These are phyloP conservation scores for Tachuris rubrigastra DNA, from an alignment of 2,113 vertebrate genomes.

Conservation along the genomic window DNA sequence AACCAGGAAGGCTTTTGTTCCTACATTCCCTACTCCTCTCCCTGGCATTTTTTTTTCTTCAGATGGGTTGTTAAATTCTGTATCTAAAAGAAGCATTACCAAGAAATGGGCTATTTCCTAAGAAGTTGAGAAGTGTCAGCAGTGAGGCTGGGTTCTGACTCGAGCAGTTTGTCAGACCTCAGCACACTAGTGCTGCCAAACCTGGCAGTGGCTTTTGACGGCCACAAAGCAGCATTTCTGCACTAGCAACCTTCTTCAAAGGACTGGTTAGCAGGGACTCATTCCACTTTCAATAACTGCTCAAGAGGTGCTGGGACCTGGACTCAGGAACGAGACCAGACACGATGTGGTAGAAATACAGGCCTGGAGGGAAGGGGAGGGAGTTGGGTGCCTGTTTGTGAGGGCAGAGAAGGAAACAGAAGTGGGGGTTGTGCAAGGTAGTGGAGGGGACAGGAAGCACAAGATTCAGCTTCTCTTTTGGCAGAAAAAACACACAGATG, in stretches of 20 bases:
- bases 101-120: neutral
- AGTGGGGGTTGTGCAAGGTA: neutral
- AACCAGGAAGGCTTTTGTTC: neutral
- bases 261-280: neutral
- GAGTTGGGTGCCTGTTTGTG: neutral
- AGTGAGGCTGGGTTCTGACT: neutral
- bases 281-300: neutral
- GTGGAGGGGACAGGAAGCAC: neutral
- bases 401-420: neutral
- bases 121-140: neutral
- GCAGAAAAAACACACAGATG: neutral
- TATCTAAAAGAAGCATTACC: neutral
- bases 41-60: neutral
- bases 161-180: neutral
- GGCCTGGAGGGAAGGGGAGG: neutral
- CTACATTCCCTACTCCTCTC: neutral
- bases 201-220: neutral
- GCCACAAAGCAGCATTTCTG: neutral
- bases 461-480: neutral
- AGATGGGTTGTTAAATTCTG: rapidly evolving
- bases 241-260: neutral
- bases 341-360: neutral
- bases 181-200: rapidly evolving
- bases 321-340: neutral
- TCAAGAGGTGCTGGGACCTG: neutral